These are phyloP conservation scores for Alethe diademata DNA, from an alignment of 2,113 vertebrate species.

Conservation along the genomic window DNA sequence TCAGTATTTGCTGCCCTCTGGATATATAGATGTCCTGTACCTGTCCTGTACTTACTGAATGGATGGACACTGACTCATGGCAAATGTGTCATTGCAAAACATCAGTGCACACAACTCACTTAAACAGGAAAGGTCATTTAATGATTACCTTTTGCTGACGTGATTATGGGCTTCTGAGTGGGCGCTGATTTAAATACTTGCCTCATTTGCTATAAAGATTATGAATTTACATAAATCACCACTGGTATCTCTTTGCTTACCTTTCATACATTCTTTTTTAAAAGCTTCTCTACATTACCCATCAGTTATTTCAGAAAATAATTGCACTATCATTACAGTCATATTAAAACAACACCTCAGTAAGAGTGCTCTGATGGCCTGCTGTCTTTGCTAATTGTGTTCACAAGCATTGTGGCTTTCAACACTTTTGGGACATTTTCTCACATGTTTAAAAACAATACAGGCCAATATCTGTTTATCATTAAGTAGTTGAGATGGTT, in stretches of 20 bases:
- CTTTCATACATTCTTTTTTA: background rate
- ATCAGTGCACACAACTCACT: fast-evolving
- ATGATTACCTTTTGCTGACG: background rate
- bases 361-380: background rate
- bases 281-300: background rate
- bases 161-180: background rate
- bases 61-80: background rate
- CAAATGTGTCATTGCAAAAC: background rate
- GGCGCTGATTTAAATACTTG: background rate
- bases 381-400: background rate
- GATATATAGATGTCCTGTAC: background rate
- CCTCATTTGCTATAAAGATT: background rate
- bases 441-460: background rate
- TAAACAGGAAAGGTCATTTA: background rate
- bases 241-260: background rate
- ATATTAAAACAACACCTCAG: background rate
- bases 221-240: background rate
- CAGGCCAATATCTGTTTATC: background rate
- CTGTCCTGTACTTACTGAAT: background rate
- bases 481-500: background rate
- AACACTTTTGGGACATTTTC: background rate
- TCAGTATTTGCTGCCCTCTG: background rate
- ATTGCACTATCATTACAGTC: background rate
- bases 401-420: background rate
- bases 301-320: background rate